These are phyloP conservation scores for Tadarida brasiliensis DNA, from an alignment of 2,797 vertebrate species.

Conservation along the genomic window DNA sequence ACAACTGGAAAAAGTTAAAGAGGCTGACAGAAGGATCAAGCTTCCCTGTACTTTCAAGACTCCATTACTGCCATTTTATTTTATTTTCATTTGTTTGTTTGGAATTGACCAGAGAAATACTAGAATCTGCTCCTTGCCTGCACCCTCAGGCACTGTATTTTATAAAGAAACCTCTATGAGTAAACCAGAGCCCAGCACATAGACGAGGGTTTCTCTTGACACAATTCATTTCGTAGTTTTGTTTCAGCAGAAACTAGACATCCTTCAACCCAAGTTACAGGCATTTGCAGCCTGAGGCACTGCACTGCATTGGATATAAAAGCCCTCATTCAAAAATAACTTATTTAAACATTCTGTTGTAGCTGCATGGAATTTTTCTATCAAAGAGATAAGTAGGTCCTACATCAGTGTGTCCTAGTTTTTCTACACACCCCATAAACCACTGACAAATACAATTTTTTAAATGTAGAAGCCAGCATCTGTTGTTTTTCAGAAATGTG, in stretches of 20 bases:
- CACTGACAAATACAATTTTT: background rate
- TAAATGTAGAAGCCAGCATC: slow-evolving; percentile 47
- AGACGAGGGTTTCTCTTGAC: slow-evolving; percentile 53
- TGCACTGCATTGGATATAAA: slow-evolving; percentile 58
- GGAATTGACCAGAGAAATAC: slow-evolving; percentile 47
- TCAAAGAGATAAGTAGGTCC: slow-evolving; percentile 48
- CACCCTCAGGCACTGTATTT: slow-evolving; percentile 55
- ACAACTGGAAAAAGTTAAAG: slow-evolving; percentile 49
- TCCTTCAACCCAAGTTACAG: slow-evolving; percentile 55
- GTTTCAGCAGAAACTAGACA: slow-evolving; percentile 71
- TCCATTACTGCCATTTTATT: slow-evolving; percentile 47
- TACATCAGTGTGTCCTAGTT: slow-evolving; percentile 14
- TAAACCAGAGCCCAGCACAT: slow-evolving; percentile 6
- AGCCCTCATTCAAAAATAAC: slow-evolving; percentile 69
- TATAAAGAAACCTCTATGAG: slow-evolving; percentile 59
- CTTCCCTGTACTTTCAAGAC: background rate
- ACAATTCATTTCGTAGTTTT: slow-evolving; percentile 54
- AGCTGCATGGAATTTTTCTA: slow-evolving; percentile 56
- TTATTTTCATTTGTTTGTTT: slow-evolving; percentile 66
- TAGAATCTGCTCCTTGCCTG: slow-evolving; percentile 34
- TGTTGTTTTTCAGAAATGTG: slow-evolving; percentile 42
- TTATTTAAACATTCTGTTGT: slow-evolving; percentile 68
- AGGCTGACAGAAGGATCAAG: background rate
- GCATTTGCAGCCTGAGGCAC: slow-evolving; percentile 46
- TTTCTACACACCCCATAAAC: slow-evolving; percentile 38